These are phyloP conservation scores for Sinohyriopsis cumingii DNA, from an alignment of 2,888 invertebrate species.

Conservation along the genomic window DNA sequence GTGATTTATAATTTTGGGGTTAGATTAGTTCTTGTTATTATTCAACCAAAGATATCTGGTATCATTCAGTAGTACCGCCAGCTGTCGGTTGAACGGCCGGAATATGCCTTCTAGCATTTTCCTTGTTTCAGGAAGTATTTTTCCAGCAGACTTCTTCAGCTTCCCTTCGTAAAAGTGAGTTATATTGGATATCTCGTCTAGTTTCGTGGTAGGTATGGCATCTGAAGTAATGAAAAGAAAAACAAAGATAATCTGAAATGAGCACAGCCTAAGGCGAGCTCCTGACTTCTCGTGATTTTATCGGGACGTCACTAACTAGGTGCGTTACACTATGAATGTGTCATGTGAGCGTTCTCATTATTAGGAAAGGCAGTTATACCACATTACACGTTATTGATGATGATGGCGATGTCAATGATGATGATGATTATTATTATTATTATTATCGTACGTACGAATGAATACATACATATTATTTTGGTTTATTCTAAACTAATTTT, in stretches of 20 bases:
- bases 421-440: no score
- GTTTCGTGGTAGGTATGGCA: slow-evolving; percentile 10
- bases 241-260: slow-evolving; percentile 5
- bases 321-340: no score
- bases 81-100: slow-evolving; percentile 27
- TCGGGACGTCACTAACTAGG: no score
- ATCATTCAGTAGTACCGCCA: slow-evolving; percentile 29
- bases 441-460: no score
- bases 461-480: no score
- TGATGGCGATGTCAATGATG: no score
- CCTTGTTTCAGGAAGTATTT: slow-evolving; percentile 21
- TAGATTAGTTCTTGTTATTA: no score
- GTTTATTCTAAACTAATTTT: no score
- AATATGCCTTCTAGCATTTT: slow-evolving; percentile 15
- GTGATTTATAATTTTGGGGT: no score
- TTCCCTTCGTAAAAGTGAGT: slow-evolving; percentile 25
- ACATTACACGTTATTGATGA: no score
- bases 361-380: no score
- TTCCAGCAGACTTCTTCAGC: slow-evolving; percentile 21
- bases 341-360: no score
- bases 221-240: slow-evolving; percentile 15
- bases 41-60: slow-evolving; percentile 6
- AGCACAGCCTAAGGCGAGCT: slow-evolving; percentile 1
- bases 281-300: background rate
- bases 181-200: slow-evolving; percentile 17